Base-by-base conservation (phyloP, 1,140 invertebrate genomes). In the Zaprionus ghesquierei region DNA sequence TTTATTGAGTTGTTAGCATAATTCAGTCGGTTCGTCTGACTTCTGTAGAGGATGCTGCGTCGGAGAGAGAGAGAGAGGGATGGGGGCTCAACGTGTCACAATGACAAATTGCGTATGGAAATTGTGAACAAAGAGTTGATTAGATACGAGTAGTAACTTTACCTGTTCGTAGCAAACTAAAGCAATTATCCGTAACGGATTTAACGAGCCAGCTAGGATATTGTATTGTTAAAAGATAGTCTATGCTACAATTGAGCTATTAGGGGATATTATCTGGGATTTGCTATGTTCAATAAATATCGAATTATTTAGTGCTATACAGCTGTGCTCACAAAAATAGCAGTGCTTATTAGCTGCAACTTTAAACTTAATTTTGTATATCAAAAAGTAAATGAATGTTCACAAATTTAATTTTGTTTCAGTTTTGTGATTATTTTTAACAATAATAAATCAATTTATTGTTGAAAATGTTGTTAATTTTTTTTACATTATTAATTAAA, bases 1-100 rank as follows among this genome's bases (percentile, higher is more conserved):
- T 46, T 18, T 46, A 66, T 72, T 54, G 33, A 59, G 62, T 54
- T 64, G 46, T 70, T 56, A 49, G 62, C 53, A 71, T 75, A 59
- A 56, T 51, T 66, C 44, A 58, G 62, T 59, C n/a, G n/a, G 2
- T 6, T 41, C 35, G n/a, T 15, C 35, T 41, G 35, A 15, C n/a
- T 38, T 38, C n/a, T 15, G 66, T 18, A n/a, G 10, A 5, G 27
- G 62, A 51, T 27, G 23, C 18, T 49, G 27, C 8, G 20, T 13
- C n/a, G n/a, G n/a, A n/a, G 5, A 1, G 41, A 12, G 27, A 44
- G 15, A 1, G 56, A 10, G 3, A 5, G 3, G 22, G n/a, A 51
- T 25, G 9, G 13, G 6, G 15, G 5, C 13, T 5, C 2, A 38
- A 2, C 2, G n/a, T 31, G 5, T 50, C 27, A 61, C 59, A 23